phyloP scores from a whole-genome alignment of 1,140 invertebrate genomes.

The Drosophila saltans region DNA sequence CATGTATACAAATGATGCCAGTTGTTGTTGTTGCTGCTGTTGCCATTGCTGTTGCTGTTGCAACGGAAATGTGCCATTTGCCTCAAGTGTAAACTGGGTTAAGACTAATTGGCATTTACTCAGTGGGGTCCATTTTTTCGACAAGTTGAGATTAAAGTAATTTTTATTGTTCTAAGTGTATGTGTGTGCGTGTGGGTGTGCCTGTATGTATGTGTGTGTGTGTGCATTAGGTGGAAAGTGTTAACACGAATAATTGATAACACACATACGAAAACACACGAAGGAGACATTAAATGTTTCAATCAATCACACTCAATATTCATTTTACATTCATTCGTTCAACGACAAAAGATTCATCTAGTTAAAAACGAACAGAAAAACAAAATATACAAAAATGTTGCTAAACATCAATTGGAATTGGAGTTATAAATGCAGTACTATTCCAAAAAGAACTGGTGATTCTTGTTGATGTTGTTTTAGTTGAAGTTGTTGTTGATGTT shows the following conservation, averaged over 20 bases:
- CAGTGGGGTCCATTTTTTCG: constrained; percentile 29
- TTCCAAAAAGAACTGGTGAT: constrained; percentile 61
- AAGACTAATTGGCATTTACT: constrained; percentile 80
- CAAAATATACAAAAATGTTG: constrained; percentile 27
- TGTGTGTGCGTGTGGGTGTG: neutral
- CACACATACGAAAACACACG: constrained; percentile 23
- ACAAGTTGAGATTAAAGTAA: constrained; percentile 60
- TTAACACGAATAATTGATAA: constrained; percentile 25
- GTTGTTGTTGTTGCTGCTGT: constrained; percentile 24
- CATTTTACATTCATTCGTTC: constrained; percentile 8
- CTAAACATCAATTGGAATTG: constrained; percentile 64
- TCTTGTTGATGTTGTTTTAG: constrained; percentile 36
- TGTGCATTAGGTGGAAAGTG: constrained; percentile 15
- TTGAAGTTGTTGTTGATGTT: constrained; percentile 23
- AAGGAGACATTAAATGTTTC: constrained; percentile 2
- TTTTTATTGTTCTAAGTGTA: neutral
- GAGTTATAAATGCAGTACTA: constrained; percentile 64
- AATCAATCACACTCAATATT: constrained; percentile 3
- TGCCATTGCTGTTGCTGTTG: constrained; percentile 33
- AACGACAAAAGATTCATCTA: constrained; percentile 44
- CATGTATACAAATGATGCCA: constrained; percentile 73
- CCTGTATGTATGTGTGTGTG: neutral
- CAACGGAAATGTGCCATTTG: constrained; percentile 78
- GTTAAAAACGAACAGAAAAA: constrained; percentile 39
- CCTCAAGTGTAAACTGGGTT: constrained; percentile 79